phyloP scores from a whole-genome alignment of 2,888 invertebrate species.

The Oxystoma pomonae region DNA sequence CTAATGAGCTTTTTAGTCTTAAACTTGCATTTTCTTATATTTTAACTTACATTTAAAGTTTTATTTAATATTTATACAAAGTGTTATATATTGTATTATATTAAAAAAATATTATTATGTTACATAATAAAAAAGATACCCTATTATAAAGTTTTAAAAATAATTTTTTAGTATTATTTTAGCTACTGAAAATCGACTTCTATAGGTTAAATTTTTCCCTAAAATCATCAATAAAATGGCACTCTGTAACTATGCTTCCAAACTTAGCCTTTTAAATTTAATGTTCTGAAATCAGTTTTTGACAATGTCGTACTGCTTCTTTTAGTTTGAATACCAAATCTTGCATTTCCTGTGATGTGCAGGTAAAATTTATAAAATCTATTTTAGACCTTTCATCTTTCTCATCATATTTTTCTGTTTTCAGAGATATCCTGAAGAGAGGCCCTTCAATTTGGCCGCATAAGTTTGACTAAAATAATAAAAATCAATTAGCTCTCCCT shows the following conservation, averaged over 20 bases:
- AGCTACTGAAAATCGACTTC: no score
- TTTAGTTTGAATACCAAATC: conserved; percentile 65
- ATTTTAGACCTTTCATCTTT: conserved; percentile 45
- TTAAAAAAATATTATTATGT: background rate
- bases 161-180: no score
- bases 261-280: no score
- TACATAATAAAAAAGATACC: background rate
- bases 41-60: no score
- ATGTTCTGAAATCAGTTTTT: conserved; percentile 14
- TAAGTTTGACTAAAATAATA: conserved; percentile 40
- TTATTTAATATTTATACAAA: background rate
- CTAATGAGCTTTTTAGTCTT: no score
- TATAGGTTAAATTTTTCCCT: no score
- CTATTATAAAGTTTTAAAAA: background rate
- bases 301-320: conserved; percentile 59
- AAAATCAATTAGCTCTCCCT: no score
- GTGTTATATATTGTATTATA: background rate
- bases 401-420: conserved; percentile 38
- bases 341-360: conserved; percentile 60
- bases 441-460: conserved; percentile 41
- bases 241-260: no score
- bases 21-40: no score
- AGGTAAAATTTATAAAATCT: conserved; percentile 56
- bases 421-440: conserved; percentile 41
- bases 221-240: no score